phyloP scores from a whole-genome alignment of 2,888 invertebrate species.

The Phragmatobia fuliginosa region DNA sequence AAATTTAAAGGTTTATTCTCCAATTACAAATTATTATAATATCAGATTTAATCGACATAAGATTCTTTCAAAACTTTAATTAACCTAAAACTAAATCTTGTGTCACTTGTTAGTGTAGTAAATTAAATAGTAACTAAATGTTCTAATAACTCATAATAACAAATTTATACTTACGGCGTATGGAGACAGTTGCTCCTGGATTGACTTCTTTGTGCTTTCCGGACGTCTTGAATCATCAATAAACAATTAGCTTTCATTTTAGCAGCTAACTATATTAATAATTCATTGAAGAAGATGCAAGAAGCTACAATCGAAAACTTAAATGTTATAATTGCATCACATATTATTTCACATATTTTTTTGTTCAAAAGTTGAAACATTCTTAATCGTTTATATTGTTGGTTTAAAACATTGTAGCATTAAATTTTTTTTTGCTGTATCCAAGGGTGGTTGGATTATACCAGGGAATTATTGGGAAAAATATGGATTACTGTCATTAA shows the following conservation, averaged over 20 bases:
- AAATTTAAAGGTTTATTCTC: background rate
- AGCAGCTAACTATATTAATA: background rate
- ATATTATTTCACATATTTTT: too few relatives aligned
- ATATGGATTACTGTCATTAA: too few relatives aligned
- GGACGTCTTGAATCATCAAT: background rate
- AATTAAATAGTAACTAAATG: background rate
- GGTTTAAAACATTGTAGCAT: too few relatives aligned
- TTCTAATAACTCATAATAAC: too few relatives aligned
- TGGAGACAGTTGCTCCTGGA: slow-evolving; percentile 39
- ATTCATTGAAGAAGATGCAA: background rate
- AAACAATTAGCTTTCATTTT: background rate
- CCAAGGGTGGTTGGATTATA: too few relatives aligned
- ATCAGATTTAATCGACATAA: background rate
- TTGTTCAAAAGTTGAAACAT: too few relatives aligned
- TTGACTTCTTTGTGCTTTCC: too few relatives aligned
- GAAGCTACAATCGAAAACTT: background rate
- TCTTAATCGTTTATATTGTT: too few relatives aligned
- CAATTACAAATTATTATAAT: background rate
- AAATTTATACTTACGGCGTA: slow-evolving; percentile 62
- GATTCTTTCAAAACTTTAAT: background rate
- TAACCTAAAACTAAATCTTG: background rate
- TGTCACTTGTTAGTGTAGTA: background rate
- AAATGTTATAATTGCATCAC: background rate
- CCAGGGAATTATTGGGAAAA: too few relatives aligned
- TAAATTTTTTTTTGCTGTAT: too few relatives aligned